A percentile compares a stretch with the other conserved stretches of the same genome.
Evolutionary conservation across 2,113 vertebrate species (phyloP).

Genomic region (Macroglossus sobrinus): DNA sequence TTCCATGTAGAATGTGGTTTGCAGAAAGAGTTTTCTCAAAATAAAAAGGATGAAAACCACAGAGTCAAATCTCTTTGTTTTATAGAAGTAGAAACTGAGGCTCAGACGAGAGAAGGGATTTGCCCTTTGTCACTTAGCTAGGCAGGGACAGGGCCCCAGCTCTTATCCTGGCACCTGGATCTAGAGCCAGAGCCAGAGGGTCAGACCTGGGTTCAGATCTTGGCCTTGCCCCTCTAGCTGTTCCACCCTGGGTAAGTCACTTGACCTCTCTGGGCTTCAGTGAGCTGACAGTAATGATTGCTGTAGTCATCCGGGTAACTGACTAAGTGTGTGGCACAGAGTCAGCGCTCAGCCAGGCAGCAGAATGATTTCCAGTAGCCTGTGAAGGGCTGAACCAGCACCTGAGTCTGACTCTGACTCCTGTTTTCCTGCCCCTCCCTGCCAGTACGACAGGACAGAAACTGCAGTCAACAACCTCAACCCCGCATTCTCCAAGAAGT

Average conservation of each 20-base stretch:
- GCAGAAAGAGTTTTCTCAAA: not conserved
- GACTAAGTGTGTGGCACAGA: not conserved
- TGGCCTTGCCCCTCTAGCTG: not conserved
- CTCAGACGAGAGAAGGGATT: not conserved
- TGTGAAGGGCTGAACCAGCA: fast-evolving
- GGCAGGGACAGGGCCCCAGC: not conserved
- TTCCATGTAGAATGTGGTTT: not conserved
- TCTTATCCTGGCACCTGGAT: not conserved
- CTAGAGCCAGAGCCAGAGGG: not conserved
- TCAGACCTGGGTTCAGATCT: not conserved
- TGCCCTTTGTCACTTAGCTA: not conserved
- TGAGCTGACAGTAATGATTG: not conserved
- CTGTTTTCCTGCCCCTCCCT: not conserved
- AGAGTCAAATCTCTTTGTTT: not conserved
- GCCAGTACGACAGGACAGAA: slow-evolving; percentile 94
- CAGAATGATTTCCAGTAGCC: not conserved
- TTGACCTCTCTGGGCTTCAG: not conserved
- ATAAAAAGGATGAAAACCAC: not conserved
- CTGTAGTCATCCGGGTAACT: not conserved
- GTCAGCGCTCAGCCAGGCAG: not conserved
- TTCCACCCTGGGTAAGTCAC: not conserved
- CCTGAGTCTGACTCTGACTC: not conserved
- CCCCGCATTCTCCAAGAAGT: slow-evolving; percentile 96
- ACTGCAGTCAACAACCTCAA: slow-evolving; percentile 97
- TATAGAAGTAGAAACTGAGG: not conserved